Conservation (phyloP, 2,113 vertebrate species). For the Pollimyrus isidori region DNA sequence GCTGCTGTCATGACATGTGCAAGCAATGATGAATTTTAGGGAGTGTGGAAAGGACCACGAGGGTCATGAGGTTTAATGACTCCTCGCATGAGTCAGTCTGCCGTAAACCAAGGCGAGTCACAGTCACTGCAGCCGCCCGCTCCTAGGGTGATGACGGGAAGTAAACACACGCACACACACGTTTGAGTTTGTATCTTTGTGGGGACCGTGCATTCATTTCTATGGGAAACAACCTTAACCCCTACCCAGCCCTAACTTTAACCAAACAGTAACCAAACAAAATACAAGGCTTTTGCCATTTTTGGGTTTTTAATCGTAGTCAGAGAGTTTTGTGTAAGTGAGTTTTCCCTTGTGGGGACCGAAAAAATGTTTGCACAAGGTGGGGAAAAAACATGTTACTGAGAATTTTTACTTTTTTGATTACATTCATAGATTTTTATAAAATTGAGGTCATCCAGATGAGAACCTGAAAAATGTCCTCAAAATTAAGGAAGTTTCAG, state of each 20-base stretch:
- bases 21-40: not conserved
- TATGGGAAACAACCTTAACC: not conserved
- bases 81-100: not conserved
- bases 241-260: not conserved
- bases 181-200: not conserved
- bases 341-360: not conserved
- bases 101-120: not conserved
- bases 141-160: not conserved
- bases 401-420: too few relatives aligned
- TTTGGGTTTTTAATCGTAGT: not conserved
- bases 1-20: not conserved
- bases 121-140: not conserved
- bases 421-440: too few relatives aligned
- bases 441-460: too few relatives aligned
- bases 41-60: not conserved
- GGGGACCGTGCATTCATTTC: not conserved
- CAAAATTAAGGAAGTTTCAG: too few relatives aligned
- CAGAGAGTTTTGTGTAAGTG: too few relatives aligned
- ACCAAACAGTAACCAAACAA: not conserved
- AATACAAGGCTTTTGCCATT: too few relatives aligned
- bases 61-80: not conserved
- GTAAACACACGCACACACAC: not conserved
- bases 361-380: not conserved
- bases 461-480: too few relatives aligned
- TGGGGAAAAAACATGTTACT: not conserved